Evolutionary conservation across 2,888 invertebrate genomes (phyloP), one percentile per base, ranked within the genome.

Genomic region (Pheosia tremula): DNA sequence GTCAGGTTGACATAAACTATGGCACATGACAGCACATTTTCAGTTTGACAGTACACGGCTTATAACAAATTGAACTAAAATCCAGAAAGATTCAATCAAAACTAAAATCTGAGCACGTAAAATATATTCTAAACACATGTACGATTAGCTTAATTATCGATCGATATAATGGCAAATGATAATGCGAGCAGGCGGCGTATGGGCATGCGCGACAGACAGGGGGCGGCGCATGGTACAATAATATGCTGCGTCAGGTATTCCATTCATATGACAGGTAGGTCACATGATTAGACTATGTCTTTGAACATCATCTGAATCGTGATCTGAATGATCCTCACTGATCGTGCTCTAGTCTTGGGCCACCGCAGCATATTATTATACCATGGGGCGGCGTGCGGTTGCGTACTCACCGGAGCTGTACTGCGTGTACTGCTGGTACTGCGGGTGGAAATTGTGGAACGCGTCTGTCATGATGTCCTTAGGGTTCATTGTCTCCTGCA

Each of bases 391-490:
- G 24, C 24, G 24, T 24, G 24, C 24, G 24, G 24, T 24, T 24
- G 24, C 24, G 11, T 45, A 94, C 95, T 95, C 94, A 98, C 98
- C 98, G 83, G 98, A 98, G 94, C 98, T 98, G 88, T 98, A 98
- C 92, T 99, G 99, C 49, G 99, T 99, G 93, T 99, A 99, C 91
- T 99, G 99, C 91, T 99, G 99, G 94, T 99, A 99, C 89, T 99
- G 99, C 60, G 99, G 99, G 95, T 99, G 99, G 96, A 99, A 99
- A 94, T 99, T 99, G 93, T 99, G 99, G 94, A 99, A 99, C 86
- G 99, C 99, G 91, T 99, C 99, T 83, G 99, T 99, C 99, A 99
- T 99, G 90, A 99, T 99, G 94, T 99, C 99, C 95, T 98, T 98
- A 64, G 98, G 98, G 94, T 98, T 98, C 97, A 98, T 98, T 43